Evolutionary conservation across 2,797 vertebrate species (phyloP), one percentile per base, ranked within the genome.

Genomic region (Coilia nasus): DNA sequence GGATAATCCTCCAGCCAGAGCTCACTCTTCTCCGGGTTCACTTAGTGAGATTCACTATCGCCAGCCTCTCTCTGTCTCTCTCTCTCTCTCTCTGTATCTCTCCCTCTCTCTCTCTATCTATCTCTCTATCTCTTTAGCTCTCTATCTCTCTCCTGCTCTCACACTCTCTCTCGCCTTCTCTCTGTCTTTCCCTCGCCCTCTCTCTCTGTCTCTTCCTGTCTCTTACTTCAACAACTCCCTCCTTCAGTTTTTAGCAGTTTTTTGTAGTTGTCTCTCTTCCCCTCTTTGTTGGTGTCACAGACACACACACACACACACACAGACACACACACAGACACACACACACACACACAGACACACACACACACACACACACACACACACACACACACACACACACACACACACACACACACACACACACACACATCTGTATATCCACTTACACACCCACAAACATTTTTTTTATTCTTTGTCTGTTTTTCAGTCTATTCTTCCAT

Each of bases 11-110:
- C 67, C 28, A 75, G 67, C 67, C 28, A 75, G 28, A 75, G 67
- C 67, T 75, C 67, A 35, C 67, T 75, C 67, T 41, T 75, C 67
- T 41, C 14, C 25, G 2, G 28, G 28, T 17, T 75, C 67, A 15
- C 67, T 75, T 75, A 75, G 67, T 75, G 31, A 75, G 67, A 75
- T 75, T 75, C 67, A 75, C 67, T 75, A 75, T 75, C 67, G 67
- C 67, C 28, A 75, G 15, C 14, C 28, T 35, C 67, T 17, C 15
- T 15, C 67, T 67, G 23, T 67, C 23, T 64, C 21, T 7, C 6
- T 7, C 6, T 64, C 60, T 64, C 60, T 64, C 60, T 64, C 60
- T 64, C 60, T 64, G 2, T 64, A n/a, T 64, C 60, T 64, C 60
- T 64, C 60, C 25, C n/a, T 64, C 60, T 62, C 60, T 64, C n/a